These are phyloP conservation scores for Leptodactylus fallax DNA, from an alignment of 2,797 vertebrate genomes.

Conservation along the genomic window DNA sequence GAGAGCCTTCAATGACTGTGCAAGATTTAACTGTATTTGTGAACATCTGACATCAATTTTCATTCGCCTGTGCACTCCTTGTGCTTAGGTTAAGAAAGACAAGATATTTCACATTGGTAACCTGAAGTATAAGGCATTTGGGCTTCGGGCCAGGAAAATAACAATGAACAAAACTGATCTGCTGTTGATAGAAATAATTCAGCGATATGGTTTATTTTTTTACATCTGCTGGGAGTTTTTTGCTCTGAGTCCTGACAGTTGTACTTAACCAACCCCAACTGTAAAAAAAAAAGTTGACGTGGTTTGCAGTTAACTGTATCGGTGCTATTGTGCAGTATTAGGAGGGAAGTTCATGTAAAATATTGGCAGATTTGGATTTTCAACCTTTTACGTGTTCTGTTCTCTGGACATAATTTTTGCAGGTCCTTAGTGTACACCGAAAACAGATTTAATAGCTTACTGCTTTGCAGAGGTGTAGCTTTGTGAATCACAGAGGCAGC, in stretches of 20 bases:
- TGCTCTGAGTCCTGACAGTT: neutral
- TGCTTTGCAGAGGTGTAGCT: neutral
- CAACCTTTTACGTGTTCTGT: neutral
- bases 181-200: conserved; percentile 42
- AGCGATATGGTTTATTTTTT: conserved; percentile 34
- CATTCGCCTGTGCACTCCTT: conserved; percentile 33
- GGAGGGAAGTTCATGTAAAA: neutral
- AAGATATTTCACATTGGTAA: conserved; percentile 49
- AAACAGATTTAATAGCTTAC: neutral
- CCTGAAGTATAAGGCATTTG: conserved; percentile 15
- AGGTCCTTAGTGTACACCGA: neutral
- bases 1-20: conserved; percentile 52
- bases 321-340: neutral
- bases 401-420: neutral
- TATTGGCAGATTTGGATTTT: neutral
- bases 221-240: conserved; percentile 8
- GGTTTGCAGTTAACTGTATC: conserved; percentile 8
- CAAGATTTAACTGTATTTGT: conserved; percentile 35
- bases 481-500: neutral
- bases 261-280: conserved; percentile 31
- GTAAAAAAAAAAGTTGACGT: neutral
- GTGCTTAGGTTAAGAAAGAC: conserved; percentile 37
- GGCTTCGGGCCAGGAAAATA: conserved; percentile 27
- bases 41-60: conserved; percentile 54
- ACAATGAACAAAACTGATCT: conserved; percentile 41